Evolutionary conservation across 2,113 vertebrate species (phyloP).

Genomic region (Globicephala melas): DNA sequence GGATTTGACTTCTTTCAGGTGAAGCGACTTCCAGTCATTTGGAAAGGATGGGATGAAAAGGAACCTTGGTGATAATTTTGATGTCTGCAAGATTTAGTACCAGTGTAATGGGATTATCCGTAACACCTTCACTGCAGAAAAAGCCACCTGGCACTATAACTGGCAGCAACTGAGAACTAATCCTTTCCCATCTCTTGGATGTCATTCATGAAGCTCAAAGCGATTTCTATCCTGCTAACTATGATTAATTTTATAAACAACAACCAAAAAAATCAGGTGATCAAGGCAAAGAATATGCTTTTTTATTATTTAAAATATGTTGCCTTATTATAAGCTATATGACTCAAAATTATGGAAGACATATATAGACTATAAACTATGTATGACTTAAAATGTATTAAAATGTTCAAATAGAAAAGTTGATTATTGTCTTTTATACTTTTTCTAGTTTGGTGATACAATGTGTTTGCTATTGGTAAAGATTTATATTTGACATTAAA

Average conservation of each 20-base stretch:
- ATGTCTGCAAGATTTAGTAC: slow-evolving; percentile 93
- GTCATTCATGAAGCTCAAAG: slow-evolving; percentile 95
- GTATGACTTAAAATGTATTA: slow-evolving; percentile 39
- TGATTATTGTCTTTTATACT: not conserved
- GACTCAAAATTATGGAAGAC: slow-evolving; percentile 38
- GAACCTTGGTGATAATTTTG: slow-evolving; percentile 92
- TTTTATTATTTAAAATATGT: slow-evolving; percentile 65
- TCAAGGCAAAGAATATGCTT: slow-evolving; percentile 77
- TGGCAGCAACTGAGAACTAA: slow-evolving; percentile 95
- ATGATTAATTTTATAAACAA: slow-evolving; percentile 95
- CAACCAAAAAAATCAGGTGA: slow-evolving; percentile 79
- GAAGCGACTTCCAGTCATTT: slow-evolving; percentile 93
- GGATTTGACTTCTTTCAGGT: slow-evolving; percentile 94
- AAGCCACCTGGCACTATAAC: slow-evolving; percentile 98
- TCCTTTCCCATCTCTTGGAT: slow-evolving; percentile 98
- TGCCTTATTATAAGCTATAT: slow-evolving; percentile 43
- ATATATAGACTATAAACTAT: not conserved
- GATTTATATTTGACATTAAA: slow-evolving; percentile 55
- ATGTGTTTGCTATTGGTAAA: slow-evolving; percentile 28
- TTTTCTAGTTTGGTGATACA: slow-evolving; percentile 36
- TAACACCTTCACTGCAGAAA: slow-evolving; percentile 95
- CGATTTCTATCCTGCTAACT: slow-evolving; percentile 93
- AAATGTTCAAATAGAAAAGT: slow-evolving; percentile 51
- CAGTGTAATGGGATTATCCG: slow-evolving; percentile 98
- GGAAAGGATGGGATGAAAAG: slow-evolving; percentile 93